These are phyloP conservation scores for Rhagoletis zephyria DNA, from an alignment of 1,140 invertebrate genomes.

Conservation along the genomic window DNA sequence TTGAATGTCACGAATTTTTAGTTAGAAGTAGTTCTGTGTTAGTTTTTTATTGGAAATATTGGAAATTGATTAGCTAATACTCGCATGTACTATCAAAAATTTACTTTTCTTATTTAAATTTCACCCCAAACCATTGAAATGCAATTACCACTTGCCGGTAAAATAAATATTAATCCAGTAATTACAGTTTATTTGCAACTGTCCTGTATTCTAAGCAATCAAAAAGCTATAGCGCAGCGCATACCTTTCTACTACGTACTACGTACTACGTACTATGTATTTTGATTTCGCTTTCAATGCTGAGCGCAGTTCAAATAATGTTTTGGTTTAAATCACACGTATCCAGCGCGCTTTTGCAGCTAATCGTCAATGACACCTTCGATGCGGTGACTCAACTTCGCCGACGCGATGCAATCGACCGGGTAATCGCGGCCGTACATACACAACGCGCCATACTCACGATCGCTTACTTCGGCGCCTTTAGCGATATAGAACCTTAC, in stretches of 20 bases:
- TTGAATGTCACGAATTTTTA: too few relatives aligned
- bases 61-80: too few relatives aligned
- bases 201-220: background rate
- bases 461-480: constrained; percentile 49
- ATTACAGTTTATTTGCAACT: background rate
- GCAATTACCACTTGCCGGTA: background rate
- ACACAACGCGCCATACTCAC: constrained; percentile 28
- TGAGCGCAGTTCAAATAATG: background rate
- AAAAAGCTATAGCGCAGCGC: too few relatives aligned
- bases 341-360: background rate
- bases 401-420: background rate
- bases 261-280: background rate
- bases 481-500: constrained; percentile 26
- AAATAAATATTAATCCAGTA: background rate
- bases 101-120: too few relatives aligned
- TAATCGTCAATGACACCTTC: background rate
- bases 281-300: background rate
- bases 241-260: too few relatives aligned
- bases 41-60: too few relatives aligned
- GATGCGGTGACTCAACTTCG: background rate
- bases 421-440: background rate
- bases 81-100: too few relatives aligned
- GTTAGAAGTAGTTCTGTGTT: too few relatives aligned
- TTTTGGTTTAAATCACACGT: background rate
- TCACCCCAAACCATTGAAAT: too few relatives aligned